A percentile compares a stretch with the other conserved stretches of the same genome.
Evolutionary conservation across 2,888 invertebrate genomes (phyloP).

Genomic region (Spodoptera littoralis): DNA sequence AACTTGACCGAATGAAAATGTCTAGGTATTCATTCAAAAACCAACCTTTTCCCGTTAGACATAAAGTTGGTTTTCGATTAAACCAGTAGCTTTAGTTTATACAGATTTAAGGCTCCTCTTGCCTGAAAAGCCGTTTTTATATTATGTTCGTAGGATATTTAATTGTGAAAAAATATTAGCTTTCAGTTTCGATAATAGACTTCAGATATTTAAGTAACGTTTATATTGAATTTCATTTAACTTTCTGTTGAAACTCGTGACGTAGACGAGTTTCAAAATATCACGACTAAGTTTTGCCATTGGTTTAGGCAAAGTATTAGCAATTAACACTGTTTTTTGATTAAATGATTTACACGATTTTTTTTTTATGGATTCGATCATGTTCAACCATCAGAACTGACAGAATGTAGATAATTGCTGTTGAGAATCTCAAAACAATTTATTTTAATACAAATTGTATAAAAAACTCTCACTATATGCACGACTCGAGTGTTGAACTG

Average conservation of each 20-base stretch:
- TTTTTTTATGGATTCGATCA: too few species aligned
- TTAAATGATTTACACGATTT: too few species aligned
- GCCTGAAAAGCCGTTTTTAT: slow-evolving; percentile 26
- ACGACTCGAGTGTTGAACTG: too few species aligned
- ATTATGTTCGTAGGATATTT: slow-evolving; percentile 20
- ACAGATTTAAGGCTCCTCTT: slow-evolving; percentile 12
- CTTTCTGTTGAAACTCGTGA: slow-evolving; percentile 16
- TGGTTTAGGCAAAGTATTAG: too few species aligned
- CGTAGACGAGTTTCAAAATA: slow-evolving; percentile 10
- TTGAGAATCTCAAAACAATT: too few species aligned
- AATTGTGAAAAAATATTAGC: slow-evolving; percentile 49
- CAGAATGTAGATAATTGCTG: too few species aligned
- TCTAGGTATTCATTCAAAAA: slow-evolving; percentile 9
- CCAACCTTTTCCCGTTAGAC: neutral
- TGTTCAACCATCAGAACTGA: too few species aligned
- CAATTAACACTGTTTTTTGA: too few species aligned
- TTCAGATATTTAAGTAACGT: slow-evolving; percentile 28
- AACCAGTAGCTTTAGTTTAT: slow-evolving; percentile 4
- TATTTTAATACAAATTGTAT: too few species aligned
- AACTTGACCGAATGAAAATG: slow-evolving; percentile 28
- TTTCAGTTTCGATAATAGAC: slow-evolving; percentile 38
- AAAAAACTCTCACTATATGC: too few species aligned
- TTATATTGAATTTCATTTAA: slow-evolving; percentile 44
- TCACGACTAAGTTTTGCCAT: too few species aligned
- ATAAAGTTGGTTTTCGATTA: slow-evolving; percentile 8